Conservation (phyloP, 2,888 invertebrate species). For the Selenia dentaria region DNA sequence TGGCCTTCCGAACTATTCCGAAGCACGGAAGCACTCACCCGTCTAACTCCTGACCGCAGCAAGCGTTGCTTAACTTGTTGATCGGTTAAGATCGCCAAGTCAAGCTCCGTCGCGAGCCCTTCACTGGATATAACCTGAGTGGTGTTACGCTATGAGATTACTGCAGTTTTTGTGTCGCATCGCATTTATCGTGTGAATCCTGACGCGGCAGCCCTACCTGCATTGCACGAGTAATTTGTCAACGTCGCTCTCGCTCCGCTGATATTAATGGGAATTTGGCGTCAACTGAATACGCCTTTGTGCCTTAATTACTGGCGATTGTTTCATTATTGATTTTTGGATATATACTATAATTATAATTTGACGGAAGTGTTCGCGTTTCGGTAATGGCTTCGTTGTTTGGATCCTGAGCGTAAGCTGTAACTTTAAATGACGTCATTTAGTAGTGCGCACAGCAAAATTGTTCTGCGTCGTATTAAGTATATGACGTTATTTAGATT, state of each 20-base stretch:
- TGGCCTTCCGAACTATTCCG: too few relatives aligned
- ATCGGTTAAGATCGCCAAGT: too few relatives aligned
- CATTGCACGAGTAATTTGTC: constrained; percentile 57
- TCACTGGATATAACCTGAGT: too few relatives aligned
- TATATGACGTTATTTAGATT: too few relatives aligned
- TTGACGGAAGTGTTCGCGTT: neutral
- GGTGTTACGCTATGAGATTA: neutral
- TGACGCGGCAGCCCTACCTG: constrained; percentile 24
- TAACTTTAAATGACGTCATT: too few relatives aligned
- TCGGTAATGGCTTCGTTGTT: neutral
- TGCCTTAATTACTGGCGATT: constrained; percentile 63
- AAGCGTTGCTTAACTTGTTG: too few relatives aligned
- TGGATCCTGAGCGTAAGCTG: too few relatives aligned
- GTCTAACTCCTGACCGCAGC: too few relatives aligned
- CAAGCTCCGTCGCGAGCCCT: too few relatives aligned
- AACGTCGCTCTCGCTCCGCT: constrained; percentile 54
- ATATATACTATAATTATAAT: constrained; percentile 5
- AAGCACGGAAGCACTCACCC: too few relatives aligned
- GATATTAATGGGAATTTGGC: constrained; percentile 72
- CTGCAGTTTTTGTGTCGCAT: constrained; percentile 3
- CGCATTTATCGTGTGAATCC: constrained; percentile 1
- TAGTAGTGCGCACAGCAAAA: too few relatives aligned
- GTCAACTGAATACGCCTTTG: constrained; percentile 60
- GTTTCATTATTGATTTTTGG: constrained; percentile 54
- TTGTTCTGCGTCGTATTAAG: too few relatives aligned